Conservation (phyloP, 2,888 invertebrate species). For the Ophonus ardosiacus region DNA sequence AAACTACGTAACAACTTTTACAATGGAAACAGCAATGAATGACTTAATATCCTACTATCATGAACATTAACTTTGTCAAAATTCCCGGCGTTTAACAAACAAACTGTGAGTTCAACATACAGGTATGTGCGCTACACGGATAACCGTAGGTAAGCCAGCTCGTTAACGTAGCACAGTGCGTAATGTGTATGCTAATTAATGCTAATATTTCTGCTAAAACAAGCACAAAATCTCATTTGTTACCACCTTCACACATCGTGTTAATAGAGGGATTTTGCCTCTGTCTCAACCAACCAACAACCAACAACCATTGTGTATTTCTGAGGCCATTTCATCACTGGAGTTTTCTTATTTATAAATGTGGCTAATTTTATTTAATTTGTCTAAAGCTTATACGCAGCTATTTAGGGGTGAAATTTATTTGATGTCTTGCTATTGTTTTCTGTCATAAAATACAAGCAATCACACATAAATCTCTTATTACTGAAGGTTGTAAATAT, state of each 20-base stretch:
- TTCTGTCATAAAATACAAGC: neutral
- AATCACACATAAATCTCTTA: neutral
- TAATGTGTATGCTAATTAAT: slow-evolving; percentile 56
- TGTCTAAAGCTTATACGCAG: neutral
- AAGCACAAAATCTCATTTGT: slow-evolving; percentile 54
- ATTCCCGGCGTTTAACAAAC: slow-evolving; percentile 11
- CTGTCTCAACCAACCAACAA: neutral
- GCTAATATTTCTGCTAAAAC: slow-evolving; percentile 58
- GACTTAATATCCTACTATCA: slow-evolving; percentile 5
- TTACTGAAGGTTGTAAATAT: neutral
- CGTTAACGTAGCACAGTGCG: slow-evolving; percentile 37
- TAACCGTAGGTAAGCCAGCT: slow-evolving; percentile 32
- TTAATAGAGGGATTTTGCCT: slow-evolving; percentile 44
- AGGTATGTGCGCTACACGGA: neutral
- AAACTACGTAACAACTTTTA: neutral
- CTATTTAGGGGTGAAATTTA: too few relatives aligned
- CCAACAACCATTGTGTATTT: neutral
- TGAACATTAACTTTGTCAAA: neutral
- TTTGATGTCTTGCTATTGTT: too few relatives aligned
- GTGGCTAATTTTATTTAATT: neutral
- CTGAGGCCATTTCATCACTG: neutral
- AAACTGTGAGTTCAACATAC: slow-evolving; percentile 7
- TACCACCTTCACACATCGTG: neutral
- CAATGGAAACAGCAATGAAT: slow-evolving; percentile 16
- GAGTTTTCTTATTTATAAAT: neutral